Percentiles rank a stretch among this genome's conserved stretches.
These are phyloP conservation scores for Pangasius mekongensis DNA, from an alignment of 2,797 vertebrate genomes.

Conservation along the genomic window DNA sequence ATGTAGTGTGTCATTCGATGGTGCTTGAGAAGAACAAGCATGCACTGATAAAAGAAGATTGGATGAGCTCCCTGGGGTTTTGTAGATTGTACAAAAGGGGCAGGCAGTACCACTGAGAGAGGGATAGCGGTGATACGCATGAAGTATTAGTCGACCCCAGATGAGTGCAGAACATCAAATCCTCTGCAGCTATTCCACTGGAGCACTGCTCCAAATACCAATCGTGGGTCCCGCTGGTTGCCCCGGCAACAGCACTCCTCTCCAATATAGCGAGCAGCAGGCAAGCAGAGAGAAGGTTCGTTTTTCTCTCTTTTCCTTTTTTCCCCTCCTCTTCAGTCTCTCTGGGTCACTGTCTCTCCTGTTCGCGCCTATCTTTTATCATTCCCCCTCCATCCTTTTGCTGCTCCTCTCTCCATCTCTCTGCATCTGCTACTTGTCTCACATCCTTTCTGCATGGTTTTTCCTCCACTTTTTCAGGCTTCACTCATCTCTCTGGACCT, in stretches of 20 bases:
- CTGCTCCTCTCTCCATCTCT: neutral
- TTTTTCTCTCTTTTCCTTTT: slow-evolving; percentile 30
- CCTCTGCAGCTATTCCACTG: slow-evolving; percentile 79
- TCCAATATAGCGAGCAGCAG: slow-evolving; percentile 74
- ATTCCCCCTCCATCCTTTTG: neutral
- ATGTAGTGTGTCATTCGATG: slow-evolving; percentile 17
- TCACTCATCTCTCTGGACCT: slow-evolving; percentile 7
- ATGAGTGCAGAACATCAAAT: slow-evolving; percentile 80
- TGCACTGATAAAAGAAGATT: slow-evolving; percentile 47
- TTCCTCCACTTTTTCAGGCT: neutral
- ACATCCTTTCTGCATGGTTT: neutral
- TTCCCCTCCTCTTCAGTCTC: slow-evolving; percentile 1
- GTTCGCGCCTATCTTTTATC: slow-evolving; percentile 24
- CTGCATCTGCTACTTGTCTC: slow-evolving; percentile 28
- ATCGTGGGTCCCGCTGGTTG: slow-evolving; percentile 73
- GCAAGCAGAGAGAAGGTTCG: slow-evolving; percentile 58
- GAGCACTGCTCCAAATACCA: slow-evolving; percentile 80
- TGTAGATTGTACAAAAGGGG: slow-evolving; percentile 33
- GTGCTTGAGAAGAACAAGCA: slow-evolving; percentile 32
- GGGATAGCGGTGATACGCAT: slow-evolving; percentile 14
- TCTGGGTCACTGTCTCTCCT: slow-evolving; percentile 30
- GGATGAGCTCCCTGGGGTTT: slow-evolving; percentile 22
- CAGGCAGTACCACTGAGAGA: slow-evolving; percentile 30
- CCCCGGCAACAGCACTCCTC: slow-evolving; percentile 80
- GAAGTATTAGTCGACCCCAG: slow-evolving; percentile 78